Evolutionary conservation across 2,888 invertebrate species (phyloP), one percentile per base, ranked within the genome.

Genomic region (Cremastobaeus sp.): DNA sequence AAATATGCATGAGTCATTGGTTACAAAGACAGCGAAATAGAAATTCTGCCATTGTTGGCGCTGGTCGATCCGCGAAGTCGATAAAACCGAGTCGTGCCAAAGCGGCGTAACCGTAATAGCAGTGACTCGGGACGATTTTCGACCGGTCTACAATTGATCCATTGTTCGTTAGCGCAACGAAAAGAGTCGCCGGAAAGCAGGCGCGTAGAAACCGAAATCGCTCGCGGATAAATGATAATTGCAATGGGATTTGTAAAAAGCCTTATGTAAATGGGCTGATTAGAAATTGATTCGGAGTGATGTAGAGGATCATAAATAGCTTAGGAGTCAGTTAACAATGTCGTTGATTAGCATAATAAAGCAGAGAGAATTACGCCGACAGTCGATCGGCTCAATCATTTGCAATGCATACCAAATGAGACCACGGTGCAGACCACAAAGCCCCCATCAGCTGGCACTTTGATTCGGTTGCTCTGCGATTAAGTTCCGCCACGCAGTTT

Each of bases 1-100:
- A 70, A 70, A 70, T 52, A 52, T 55, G 55, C 47, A 34, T 60
- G 45, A 70, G 39, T 62, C 62, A 70, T 62, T 45, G 60, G 32
- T 43, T 47, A 18, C 9, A 41, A 43, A 20, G 28, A 50, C 25
- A 52, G 28, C n/a, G 52, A 59, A 45, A 39, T 43, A 30, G 21
- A 60, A 69, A 47, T 47, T 35, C 2, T 20, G 34, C 34, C 32
- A 62, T 50, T 50, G 60, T 39, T 30, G 11, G n/a, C 5, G 9
- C 11, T 20, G 6, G 5, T 18, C 20, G 12, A 48, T 47, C 32
- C 11, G 17, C 11, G 32, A 18, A 14, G 9, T 21, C 12, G 48
- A 48, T 48, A 17, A 32, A 32, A 48, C 34, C 20, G 18, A 48
- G 12, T 48, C 34, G 34, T 32, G 6, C 8, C 20, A 11, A 34